Evolutionary conservation across 2,113 vertebrate species (phyloP), one percentile per base, ranked within the genome.

Genomic region (Caretta caretta): DNA sequence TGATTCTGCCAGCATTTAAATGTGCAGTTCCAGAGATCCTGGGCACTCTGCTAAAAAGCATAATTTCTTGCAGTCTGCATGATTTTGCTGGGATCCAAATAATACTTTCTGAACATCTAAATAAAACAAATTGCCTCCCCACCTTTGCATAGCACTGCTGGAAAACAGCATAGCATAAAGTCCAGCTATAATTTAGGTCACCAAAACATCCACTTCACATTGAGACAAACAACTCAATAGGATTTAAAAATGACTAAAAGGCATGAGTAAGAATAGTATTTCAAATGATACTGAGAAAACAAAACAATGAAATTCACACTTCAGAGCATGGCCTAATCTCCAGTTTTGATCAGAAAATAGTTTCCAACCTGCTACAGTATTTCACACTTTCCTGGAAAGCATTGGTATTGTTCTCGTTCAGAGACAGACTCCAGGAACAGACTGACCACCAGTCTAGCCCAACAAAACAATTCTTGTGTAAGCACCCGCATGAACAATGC

Each of bases 171-270:
- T 84, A 94, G 92, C 81, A 94, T 79, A 92, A 92, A 95, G 81
- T 51, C 83, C 78, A 59, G 90, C 94, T 93, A 90, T 95, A 95
- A 95, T 83, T 96, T 88, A 93, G 79, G 85, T 84, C 89, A 95
- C 88, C 10, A 88, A 95, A 89, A 88, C 83, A 96, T 29, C 62
- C 83, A 84, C 19, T 0, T 0, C 56, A 88, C 53, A 59, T 53
- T 1, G 0, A 92, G 53, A 22, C 27, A 53, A 75, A 53, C 75
- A 91, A 72, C 75, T 80, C 62, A 92, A 90, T 81, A 83, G 83
- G 57, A 88, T 84, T 90, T 92, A 53, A 93, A 90, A 85, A 13
- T 72, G 90, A 86, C 93, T 31, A 95, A 95, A 62, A 93, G 48
- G 59, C 59, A 93, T 48, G 1, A 88, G 49, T 79, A 89, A 8